A percentile compares a stretch with the other conserved stretches of the same genome.
These are phyloP conservation scores for Silvanus unidentatus DNA, from an alignment of 2,888 invertebrate genomes.

Conservation along the genomic window DNA sequence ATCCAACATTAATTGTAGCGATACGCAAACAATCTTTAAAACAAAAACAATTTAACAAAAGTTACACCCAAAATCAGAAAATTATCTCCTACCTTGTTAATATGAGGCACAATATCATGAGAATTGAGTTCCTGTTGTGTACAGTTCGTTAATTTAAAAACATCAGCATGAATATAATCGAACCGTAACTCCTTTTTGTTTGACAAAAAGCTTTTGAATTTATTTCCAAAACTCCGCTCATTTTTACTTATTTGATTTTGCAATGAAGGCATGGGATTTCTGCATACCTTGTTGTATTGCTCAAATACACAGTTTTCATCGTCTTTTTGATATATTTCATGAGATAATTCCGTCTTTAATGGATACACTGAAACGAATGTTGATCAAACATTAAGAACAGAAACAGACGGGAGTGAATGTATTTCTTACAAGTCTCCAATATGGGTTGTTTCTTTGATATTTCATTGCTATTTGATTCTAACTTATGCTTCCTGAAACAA, in stretches of 20 bases:
- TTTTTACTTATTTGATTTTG: conserved; percentile 20
- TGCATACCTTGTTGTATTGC: conserved; percentile 13
- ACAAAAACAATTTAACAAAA: conserved; percentile 13
- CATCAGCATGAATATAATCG: conserved; percentile 23
- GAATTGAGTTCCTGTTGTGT: conserved; percentile 21
- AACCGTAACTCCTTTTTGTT: conserved; percentile 21
- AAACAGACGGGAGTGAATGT: no score
- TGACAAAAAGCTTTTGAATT: conserved; percentile 5
- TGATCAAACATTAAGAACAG: no score
- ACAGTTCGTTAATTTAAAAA: conserved; percentile 25
- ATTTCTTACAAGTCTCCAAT: no score
- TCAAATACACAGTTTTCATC: no score
- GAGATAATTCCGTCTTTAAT: no score
- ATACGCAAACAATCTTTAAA: conserved; percentile 29
- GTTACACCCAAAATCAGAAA: not conserved
- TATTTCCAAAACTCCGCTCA: no score
- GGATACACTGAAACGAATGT: no score
- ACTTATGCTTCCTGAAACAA: no score
- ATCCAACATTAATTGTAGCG: conserved; percentile 26
- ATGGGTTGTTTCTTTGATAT: no score
- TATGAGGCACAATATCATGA: conserved; percentile 12
- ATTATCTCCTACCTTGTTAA: conserved; percentile 24
- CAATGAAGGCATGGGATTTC: conserved; percentile 24
- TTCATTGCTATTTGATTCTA: no score
- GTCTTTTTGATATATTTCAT: no score